Base-by-base conservation (phyloP, 1,140 invertebrate genomes). In the Lepidostoma basale region DNA sequence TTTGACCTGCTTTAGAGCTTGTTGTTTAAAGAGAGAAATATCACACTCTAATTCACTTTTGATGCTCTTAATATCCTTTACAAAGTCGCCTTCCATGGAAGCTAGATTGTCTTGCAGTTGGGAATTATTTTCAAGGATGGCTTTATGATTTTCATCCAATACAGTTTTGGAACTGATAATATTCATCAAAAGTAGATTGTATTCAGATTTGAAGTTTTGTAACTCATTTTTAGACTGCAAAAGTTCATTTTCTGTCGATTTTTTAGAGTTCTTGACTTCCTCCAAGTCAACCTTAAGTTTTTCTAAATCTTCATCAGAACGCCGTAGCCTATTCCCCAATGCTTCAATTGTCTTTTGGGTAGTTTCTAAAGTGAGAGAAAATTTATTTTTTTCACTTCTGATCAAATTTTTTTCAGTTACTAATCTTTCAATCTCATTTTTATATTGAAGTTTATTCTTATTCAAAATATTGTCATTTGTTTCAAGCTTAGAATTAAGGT, bases 291-390 rank as follows among this genome's bases (percentile, higher is more conserved):
- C 0, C 8, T 58, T 58, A 33, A 58, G 30, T 18, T 58, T 58
- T 12, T 52, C 47, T 28, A 52, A 63, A 36, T 82, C 79, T 74
- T 76, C 79, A 62, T 83, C 82, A 40, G 82, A 81, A 62, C 81
- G 81, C 45, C 80, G 75, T 39, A 83, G 62, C 3, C 82, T 74
- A 74, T 77, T 76, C 18, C 77, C 80, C 56, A 83, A 73, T 5
- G 81, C 82, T 74, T 82, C 77, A 10, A 83, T 77, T 58, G 81
- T 81, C 63, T 82, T 80, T 64, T 78, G 76, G 3, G 81, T 82
- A 0, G 81, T 78, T 14, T 78, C 78, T 22, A 83, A 72, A 12
- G 82, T 81, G 74, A 80, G 77, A 75, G 81, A 78, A 78, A 79
- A 83, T 62, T 79, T 80, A 28, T 75, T 78, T 68, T 82, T 82